Evolutionary conservation across 1,140 invertebrate genomes (phyloP), one percentile per base, ranked within the genome.

Genomic region (Pinna nobilis): DNA sequence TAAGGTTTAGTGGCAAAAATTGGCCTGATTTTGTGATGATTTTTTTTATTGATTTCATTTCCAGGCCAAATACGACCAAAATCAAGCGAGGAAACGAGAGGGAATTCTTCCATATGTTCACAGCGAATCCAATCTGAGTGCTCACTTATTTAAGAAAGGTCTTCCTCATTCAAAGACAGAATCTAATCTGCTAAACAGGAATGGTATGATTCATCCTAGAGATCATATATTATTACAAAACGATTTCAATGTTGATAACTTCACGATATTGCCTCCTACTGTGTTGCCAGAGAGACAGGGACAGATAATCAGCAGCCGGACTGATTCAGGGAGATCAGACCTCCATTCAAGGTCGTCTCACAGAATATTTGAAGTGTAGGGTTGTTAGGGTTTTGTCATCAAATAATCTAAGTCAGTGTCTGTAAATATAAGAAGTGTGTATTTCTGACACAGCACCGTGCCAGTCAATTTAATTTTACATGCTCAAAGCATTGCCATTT

Each of bases 51-150:
- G 9, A 69, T 53, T 63, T 72, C 67, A 55, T 77, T 91, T 90
- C 73, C 85, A 93, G 92, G 93, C 93, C 1, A 94, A 94, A 84
- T 94, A 93, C 83, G 93, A 94, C 88, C 93, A 94, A 25, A 90
- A 91, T 80, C 80, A 90, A 64, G 83, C 82, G 3, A 90, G 92
- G 66, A 90, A 91, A 23, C 70, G 74, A 55, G 76, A 81, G 61
- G 66, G 70, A 25, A 66, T 84, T 11, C 63, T 88, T n/a, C 87
- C 87, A 3, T 74, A 72, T 49, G 81, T 87, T 13, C 74, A 79
- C 37, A 86, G 82, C 76, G 80, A 85, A 13, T 66, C 79, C 20
- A 75, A 85, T 41, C 73, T 87, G 15, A 44, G 72, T 6, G 33
- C 70, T 23, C 64, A 51, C 51, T 64, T 65, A 15, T 73, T 72